Conservation (phyloP, 2,113 vertebrate genomes). For the Oryzias celebensis region DNA sequence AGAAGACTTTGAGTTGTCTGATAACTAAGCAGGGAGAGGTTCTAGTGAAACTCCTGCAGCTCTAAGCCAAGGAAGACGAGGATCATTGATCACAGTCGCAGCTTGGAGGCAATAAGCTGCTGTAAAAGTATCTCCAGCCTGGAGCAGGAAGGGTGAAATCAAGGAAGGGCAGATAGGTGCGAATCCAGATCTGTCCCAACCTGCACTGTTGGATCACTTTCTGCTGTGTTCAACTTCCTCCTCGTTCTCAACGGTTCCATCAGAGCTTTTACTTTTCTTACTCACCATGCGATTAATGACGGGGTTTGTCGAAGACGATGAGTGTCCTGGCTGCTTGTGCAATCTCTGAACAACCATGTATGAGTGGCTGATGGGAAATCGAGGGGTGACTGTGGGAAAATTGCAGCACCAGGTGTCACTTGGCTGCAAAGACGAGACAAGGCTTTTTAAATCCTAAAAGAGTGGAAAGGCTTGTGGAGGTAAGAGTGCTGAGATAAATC, state of each 20-base stretch:
- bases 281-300: conserved; percentile 51
- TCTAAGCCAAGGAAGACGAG: conserved; percentile 26
- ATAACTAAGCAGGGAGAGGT: too few relatives aligned
- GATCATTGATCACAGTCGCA: conserved; percentile 29
- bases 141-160: conserved; percentile 50
- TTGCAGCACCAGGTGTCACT: conserved; percentile 28
- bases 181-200: conserved; percentile 75
- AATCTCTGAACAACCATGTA: conserved; percentile 29
- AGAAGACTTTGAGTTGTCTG: too few relatives aligned
- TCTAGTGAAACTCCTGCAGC: conserved; percentile 12
- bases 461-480: conserved; percentile 51
- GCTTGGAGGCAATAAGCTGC: conserved; percentile 45
- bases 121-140: conserved; percentile 46
- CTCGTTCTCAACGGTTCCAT: conserved; percentile 50
- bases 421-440: conserved; percentile 39
- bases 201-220: conserved; percentile 71
- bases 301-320: conserved; percentile 33
- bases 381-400: conserved; percentile 15
- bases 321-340: conserved; percentile 26
- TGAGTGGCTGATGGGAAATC: conserved; percentile 25
- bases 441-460: conserved; percentile 32
- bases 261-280: conserved; percentile 56
- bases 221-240: conserved; percentile 59
- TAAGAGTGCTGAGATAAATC: conserved; percentile 51
- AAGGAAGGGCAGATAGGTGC: conserved; percentile 71